phyloP scores from a whole-genome alignment of 2,113 vertebrate species.

The Parus major region DNA sequence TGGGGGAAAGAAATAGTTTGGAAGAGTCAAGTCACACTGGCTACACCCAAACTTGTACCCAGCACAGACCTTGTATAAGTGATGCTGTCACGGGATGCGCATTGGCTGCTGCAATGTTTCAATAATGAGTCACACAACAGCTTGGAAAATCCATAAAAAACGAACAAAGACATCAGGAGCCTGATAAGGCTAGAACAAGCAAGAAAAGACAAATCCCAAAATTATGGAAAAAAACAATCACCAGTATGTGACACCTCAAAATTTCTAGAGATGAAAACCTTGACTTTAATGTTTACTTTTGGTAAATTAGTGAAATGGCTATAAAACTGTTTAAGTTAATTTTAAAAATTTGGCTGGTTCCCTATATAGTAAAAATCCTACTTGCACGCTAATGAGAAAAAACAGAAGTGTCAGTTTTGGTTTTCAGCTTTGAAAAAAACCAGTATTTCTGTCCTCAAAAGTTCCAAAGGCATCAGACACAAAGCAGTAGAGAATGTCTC shows the following conservation, averaged over 20 bases:
- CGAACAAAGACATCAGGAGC: not conserved
- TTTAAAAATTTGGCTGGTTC: not conserved
- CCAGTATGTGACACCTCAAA: not conserved
- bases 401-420: not conserved
- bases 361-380: not conserved
- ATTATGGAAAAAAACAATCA: not conserved
- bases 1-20: constrained; percentile 4
- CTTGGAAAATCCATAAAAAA: constrained; percentile 58
- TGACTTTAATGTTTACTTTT: not conserved
- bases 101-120: constrained; percentile 57
- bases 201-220: not conserved
- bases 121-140: constrained; percentile 67
- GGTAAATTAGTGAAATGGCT: not conserved
- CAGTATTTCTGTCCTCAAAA: not conserved
- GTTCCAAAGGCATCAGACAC: not conserved
- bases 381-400: not conserved
- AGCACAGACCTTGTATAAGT: constrained; percentile 16
- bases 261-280: not conserved
- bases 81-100: constrained; percentile 57
- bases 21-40: not conserved
- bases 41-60: constrained; percentile 46
- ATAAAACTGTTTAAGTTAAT: not conserved
- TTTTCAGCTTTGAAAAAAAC: not conserved
- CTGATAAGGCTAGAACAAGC: constrained; percentile 20
- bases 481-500: rapidly evolving